Percentiles rank a stretch among this genome's conserved stretches.
Conservation (phyloP, 2,888 invertebrate species). For the Ormyrus labotus region DNA sequence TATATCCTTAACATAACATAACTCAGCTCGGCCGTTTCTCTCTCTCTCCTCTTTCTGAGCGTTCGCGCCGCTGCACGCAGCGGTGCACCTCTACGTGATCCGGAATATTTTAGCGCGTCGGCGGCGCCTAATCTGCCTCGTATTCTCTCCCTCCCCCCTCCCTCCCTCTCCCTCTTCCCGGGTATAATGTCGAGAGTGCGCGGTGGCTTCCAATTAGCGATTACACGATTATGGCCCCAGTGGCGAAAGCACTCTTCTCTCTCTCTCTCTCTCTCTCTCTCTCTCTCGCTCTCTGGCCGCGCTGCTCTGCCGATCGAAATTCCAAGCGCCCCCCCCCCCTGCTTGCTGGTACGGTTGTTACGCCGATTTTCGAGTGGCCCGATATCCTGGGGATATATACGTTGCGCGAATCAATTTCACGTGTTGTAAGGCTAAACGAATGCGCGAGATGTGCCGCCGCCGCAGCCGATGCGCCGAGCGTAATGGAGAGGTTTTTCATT, state of each 20-base stretch:
- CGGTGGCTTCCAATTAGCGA: constrained; percentile 38
- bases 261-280: too few relatives aligned
- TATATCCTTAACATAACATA: constrained; percentile 16
- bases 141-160: too few relatives aligned
- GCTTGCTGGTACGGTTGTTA: neutral
- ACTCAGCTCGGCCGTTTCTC: constrained; percentile 17
- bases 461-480: neutral
- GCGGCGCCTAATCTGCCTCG: constrained; percentile 19
- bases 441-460: neutral
- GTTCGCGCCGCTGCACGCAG: neutral
- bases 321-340: neutral
- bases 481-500: neutral
- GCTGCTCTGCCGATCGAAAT: neutral
- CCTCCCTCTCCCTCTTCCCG: too few relatives aligned
- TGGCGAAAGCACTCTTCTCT: too few relatives aligned
- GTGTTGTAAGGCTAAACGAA: neutral
- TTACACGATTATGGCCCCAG: constrained; percentile 16
- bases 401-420: neutral
- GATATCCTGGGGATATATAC: neutral
- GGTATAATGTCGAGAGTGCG: constrained; percentile 2
- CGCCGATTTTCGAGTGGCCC: too few relatives aligned
- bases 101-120: constrained; percentile 39
- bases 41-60: neutral
- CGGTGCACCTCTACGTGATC: constrained; percentile 32
- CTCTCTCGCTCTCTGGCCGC: too few relatives aligned